phyloP scores from a whole-genome alignment of 2,113 vertebrate species.

The Pycnonotus jocosus region DNA sequence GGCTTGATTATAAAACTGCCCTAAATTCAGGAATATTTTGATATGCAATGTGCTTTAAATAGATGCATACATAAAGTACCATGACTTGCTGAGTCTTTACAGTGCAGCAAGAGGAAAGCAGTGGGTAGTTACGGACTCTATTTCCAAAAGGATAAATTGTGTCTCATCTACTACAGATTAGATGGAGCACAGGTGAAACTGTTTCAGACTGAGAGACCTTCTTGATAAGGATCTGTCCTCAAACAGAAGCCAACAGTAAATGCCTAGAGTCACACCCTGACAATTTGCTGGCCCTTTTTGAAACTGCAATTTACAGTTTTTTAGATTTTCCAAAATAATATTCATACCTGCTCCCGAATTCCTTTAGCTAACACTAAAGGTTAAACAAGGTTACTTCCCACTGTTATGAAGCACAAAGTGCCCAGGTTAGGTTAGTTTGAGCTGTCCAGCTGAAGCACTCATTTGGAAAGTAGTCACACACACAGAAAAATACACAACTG shows the following conservation, averaged over 20 bases:
- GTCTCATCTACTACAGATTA: neutral
- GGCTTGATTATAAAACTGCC: neutral
- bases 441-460: neutral
- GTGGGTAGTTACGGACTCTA: neutral
- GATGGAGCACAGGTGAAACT: neutral
- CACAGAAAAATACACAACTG: neutral
- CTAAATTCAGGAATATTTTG: neutral
- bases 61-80: neutral
- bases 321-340: neutral
- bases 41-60: neutral
- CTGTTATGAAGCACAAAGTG: neutral
- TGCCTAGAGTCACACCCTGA: neutral
- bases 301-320: neutral
- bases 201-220: neutral
- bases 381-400: neutral
- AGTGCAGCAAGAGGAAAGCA: neutral
- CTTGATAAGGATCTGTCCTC: neutral
- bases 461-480: neutral
- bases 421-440: neutral
- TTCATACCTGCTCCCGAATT: neutral
- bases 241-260: neutral
- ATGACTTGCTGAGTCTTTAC: neutral
- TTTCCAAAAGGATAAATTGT: neutral
- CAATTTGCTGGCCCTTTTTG: neutral
- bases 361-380: neutral